Conservation (phyloP, 2,113 vertebrate genomes). For the Dascyllus trimaculatus region DNA sequence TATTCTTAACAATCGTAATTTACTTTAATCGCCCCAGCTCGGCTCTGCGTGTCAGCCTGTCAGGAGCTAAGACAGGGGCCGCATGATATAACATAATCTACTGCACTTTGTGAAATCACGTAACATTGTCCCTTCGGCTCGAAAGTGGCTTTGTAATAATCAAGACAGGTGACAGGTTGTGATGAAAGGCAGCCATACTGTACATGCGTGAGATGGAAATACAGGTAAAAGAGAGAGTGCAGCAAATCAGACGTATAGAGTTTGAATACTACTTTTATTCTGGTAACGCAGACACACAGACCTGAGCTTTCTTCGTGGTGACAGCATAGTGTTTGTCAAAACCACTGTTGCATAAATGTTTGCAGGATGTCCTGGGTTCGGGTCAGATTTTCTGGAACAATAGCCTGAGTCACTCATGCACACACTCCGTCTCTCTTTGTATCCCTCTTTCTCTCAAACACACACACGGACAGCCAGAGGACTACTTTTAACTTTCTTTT, state of each 20-base stretch:
- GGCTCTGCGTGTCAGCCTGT: constrained; percentile 42
- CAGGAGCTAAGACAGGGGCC: constrained; percentile 28
- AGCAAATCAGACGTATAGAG: background rate
- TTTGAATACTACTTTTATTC: constrained; percentile 12
- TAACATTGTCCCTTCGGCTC: constrained; percentile 25
- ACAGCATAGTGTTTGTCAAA: constrained; percentile 51
- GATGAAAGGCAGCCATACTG: constrained; percentile 7
- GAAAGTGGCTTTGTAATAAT: constrained; percentile 23
- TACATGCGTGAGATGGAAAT: background rate
- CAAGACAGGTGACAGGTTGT: background rate
- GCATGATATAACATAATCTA: constrained; percentile 39
- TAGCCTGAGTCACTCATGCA: constrained; percentile 69
- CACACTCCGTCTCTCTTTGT: constrained; percentile 53
- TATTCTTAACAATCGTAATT: constrained; percentile 67
- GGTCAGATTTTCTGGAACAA: constrained; percentile 80
- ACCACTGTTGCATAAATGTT: constrained; percentile 62
- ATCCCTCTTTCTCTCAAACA: constrained; percentile 38
- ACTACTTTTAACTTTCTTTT: constrained; percentile 32
- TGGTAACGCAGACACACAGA: constrained; percentile 18
- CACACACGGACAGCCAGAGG: constrained; percentile 21
- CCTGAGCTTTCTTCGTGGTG: constrained; percentile 38
- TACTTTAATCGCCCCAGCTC: constrained; percentile 59
- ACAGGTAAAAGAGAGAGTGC: background rate
- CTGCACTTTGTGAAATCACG: constrained; percentile 47
- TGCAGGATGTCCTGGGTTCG: constrained; percentile 70